Evolutionary conservation across 2,888 invertebrate genomes (phyloP), one percentile per base, ranked within the genome.

Genomic region (Dasysyrphus albostriatus): DNA sequence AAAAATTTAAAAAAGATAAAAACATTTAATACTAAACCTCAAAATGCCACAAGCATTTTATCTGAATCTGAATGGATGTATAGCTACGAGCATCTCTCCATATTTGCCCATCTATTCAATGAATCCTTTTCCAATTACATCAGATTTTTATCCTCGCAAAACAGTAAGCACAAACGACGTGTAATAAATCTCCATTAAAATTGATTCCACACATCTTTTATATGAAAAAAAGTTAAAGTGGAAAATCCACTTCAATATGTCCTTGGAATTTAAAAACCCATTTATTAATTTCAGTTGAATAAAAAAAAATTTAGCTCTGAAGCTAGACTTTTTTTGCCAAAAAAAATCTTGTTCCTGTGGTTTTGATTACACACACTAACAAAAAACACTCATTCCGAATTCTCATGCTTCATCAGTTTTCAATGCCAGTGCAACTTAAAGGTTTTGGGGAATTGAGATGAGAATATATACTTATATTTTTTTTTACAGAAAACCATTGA

Each of bases 141-240:
- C 32, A 65, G 44, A 65, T 65, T 47, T 61, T 47, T 65, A 65
- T 47, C 65, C 47, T 65, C 16, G 10, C 32, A 32, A 65, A 65
- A 29, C 61, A 42, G 24, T 61, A 32, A 47, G 44, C 44, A 65
- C 65, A 65, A 65, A 44, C 32, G 65, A 65, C 19, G 65, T 32
- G 65, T 79, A 83, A 83, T 83, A 83, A 83, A 83, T 83, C 79
- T 83, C 83, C 79, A 83, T 83, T 83, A 83, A 83, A 83, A 79
- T 79, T 74, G 83, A 83, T 83, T 77, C 79, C 79, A 10, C 69
- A 65, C 61, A 61, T 42, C 24, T 65, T 47, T 65, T 47, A 47
- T 47, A 44, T 24, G 24, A 19, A 54, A 34, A n/a, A 34, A 65
- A 32, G 32, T 47, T 65, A 32, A 65, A 65, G 65, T 47, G 34